Evolutionary conservation across 2,797 vertebrate genomes (phyloP).

Genomic region (Aldrovandia affinis): DNA sequence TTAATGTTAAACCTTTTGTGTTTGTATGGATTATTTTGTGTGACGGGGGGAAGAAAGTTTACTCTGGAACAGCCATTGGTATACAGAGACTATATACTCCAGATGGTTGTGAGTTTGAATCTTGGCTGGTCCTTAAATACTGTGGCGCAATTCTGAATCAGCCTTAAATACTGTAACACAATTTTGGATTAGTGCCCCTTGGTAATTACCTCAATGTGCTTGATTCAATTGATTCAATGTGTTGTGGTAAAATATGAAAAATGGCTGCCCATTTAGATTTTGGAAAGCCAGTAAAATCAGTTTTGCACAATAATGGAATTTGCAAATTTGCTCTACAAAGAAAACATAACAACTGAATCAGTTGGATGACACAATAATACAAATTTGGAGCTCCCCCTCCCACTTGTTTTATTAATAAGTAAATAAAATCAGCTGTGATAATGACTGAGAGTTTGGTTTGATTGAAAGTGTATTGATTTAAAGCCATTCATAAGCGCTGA

Average conservation of each 20-base stretch:
- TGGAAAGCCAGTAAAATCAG: not conserved
- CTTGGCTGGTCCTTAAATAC: too few species aligned
- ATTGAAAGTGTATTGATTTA: not conserved
- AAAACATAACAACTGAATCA: not conserved
- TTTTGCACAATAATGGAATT: not conserved
- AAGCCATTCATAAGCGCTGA: not conserved
- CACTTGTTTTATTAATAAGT: too few species aligned
- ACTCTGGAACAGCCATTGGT: too few species aligned
- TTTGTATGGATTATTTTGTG: too few species aligned
- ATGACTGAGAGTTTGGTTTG: too few species aligned
- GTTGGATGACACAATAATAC: not conserved
- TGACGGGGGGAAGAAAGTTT: too few species aligned
- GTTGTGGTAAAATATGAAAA: not conserved
- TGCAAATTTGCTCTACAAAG: not conserved
- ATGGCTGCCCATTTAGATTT: constrained; percentile 14
- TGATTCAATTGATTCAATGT: not conserved
- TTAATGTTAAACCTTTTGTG: too few species aligned
- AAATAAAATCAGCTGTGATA: not conserved
- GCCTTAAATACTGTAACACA: not conserved
- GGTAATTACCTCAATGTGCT: constrained; percentile 10
- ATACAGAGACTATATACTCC: too few species aligned
- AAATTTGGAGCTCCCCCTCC: too few species aligned
- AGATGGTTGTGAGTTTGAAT: too few species aligned
- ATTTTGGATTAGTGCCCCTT: constrained; percentile 16
- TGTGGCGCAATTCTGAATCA: not conserved